Conservation (phyloP, 2,888 invertebrate genomes). For the Tineola bisselliella region DNA sequence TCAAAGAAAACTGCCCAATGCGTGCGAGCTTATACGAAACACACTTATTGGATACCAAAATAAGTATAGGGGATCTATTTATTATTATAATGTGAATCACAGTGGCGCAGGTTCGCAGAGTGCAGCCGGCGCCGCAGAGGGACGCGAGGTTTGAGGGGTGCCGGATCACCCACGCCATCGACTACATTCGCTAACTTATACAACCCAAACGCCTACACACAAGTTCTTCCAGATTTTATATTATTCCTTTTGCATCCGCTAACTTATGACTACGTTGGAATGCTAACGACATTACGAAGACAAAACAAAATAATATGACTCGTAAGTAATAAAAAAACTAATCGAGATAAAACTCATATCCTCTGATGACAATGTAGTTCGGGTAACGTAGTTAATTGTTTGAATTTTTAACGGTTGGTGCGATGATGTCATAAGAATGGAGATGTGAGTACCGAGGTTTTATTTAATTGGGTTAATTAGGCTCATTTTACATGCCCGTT, state of each 20-base stretch:
- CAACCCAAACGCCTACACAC: neutral
- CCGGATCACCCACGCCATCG: neutral
- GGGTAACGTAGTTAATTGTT: neutral
- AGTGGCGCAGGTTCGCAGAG: neutral
- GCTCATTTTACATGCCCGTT: neutral
- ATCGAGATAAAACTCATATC: neutral
- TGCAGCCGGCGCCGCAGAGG: neutral
- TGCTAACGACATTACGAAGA: neutral
- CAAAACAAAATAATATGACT: neutral
- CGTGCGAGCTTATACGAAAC: too few species aligned
- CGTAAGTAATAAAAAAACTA: neutral
- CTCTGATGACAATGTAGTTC: neutral
- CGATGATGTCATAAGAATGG: neutral
- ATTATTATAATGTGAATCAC: neutral
- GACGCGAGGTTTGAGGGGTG: neutral
- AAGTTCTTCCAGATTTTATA: neutral
- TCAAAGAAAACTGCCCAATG: too few species aligned
- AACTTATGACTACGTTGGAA: neutral
- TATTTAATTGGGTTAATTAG: neutral
- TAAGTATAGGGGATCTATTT: neutral
- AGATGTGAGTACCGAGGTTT: neutral
- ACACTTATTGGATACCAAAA: neutral
- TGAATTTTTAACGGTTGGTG: neutral
- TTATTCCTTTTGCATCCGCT: neutral
- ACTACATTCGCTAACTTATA: neutral